These are phyloP conservation scores for Epinephelus coioides DNA, from an alignment of 2,797 vertebrate species.

Conservation along the genomic window DNA sequence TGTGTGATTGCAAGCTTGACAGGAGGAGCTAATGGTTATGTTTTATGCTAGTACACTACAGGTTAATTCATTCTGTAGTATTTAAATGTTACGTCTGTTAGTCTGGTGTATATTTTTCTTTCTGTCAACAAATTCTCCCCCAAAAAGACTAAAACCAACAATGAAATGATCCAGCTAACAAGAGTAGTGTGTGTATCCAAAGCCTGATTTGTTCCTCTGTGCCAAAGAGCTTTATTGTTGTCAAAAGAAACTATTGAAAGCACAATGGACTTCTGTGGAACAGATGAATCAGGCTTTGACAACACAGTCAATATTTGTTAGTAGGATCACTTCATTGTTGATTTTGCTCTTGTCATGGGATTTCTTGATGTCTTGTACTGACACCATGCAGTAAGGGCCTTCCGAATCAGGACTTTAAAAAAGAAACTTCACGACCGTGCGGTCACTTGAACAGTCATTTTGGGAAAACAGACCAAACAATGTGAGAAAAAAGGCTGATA, in stretches of 20 bases:
- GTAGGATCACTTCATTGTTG: background rate
- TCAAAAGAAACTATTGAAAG: constrained; percentile 13
- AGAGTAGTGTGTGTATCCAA: constrained; percentile 2
- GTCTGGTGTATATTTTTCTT: background rate
- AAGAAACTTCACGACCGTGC: background rate
- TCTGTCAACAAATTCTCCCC: background rate
- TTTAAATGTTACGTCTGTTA: background rate
- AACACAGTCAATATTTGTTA: constrained; percentile 19
- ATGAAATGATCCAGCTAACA: background rate
- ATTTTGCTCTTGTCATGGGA: constrained; percentile 5
- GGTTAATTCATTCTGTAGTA: background rate
- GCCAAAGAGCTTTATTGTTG: constrained; percentile 20
- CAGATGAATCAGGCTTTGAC: constrained; percentile 30
- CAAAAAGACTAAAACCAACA: background rate
- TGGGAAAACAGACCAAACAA: background rate
- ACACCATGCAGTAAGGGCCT: background rate
- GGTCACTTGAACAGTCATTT: background rate
- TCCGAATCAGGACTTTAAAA: too few relatives aligned
- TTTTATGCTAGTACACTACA: background rate
- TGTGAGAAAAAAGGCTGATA: background rate
- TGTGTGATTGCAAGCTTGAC: background rate
- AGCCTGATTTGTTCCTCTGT: constrained; percentile 8
- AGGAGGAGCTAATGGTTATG: background rate
- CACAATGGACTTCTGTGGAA: constrained; percentile 13
- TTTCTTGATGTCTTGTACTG: background rate